Conservation (phyloP, 2,797 vertebrate species). For the Spinus olivaceus region DNA sequence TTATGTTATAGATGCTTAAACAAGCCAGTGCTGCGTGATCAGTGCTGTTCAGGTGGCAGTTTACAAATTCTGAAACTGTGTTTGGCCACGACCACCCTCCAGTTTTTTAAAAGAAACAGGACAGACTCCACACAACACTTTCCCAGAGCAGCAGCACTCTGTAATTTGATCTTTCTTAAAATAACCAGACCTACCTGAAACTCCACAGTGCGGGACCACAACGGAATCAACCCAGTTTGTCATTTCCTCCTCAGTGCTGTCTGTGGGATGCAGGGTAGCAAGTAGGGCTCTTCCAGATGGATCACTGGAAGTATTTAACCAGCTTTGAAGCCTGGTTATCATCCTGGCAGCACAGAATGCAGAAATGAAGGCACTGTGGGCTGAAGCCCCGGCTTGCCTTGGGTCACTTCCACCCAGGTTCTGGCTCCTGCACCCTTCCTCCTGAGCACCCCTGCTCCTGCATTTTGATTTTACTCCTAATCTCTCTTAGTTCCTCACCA, state of each 20-base stretch:
- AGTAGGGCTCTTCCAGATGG: background rate
- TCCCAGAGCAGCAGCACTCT: background rate
- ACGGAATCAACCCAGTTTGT: background rate
- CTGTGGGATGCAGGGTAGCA: background rate
- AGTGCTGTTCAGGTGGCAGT: background rate
- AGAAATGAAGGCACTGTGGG: rapidly evolving
- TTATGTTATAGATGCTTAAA: background rate
- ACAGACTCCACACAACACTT: background rate
- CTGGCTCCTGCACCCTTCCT: background rate
- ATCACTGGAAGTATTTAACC: background rate
- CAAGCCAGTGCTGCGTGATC: background rate
- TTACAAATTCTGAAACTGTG: background rate
- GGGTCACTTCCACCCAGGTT: background rate
- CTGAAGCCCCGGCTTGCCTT: background rate
- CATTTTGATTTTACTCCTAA: background rate
- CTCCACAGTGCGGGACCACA: rapidly evolving
- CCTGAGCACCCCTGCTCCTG: background rate
- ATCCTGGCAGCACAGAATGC: background rate
- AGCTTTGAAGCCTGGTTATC: background rate
- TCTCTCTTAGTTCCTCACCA: background rate
- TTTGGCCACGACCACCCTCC: background rate
- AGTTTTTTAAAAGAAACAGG: background rate
- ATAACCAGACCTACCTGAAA: background rate
- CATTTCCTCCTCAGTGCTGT: background rate
- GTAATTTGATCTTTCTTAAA: background rate